Conservation (phyloP, 2,888 invertebrate species). For the Andrena camellia region DNA sequence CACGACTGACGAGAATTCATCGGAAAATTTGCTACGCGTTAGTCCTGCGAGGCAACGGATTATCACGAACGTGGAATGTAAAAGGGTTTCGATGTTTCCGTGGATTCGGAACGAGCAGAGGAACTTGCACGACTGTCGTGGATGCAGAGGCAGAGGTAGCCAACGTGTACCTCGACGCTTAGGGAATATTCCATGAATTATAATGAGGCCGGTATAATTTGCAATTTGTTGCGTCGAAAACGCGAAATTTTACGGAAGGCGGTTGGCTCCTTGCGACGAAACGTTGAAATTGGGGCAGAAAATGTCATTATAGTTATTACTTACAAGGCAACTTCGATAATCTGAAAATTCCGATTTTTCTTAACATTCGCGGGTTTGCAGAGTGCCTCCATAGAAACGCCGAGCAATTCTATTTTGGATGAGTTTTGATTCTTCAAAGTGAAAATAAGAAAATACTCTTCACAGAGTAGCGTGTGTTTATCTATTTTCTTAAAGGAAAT, state of each 20-base stretch:
- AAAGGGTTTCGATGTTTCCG: constrained; percentile 72
- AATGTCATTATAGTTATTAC: constrained; percentile 14
- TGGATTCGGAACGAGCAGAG: constrained; percentile 51
- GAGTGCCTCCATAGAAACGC: no score
- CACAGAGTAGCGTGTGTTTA: no score
- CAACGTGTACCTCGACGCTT: constrained; percentile 41
- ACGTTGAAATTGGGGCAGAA: constrained; percentile 34
- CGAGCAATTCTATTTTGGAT: no score
- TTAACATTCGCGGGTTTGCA: no score
- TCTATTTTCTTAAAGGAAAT: no score
- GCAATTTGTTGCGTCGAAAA: constrained; percentile 68
- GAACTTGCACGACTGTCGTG: constrained; percentile 39
- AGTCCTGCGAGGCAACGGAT: constrained; percentile 54
- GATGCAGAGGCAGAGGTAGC: constrained; percentile 16
- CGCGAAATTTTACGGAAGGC: constrained; percentile 37
- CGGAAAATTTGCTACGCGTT: constrained; percentile 63
- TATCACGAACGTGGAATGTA: constrained; percentile 62
- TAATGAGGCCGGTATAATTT: constrained; percentile 68
- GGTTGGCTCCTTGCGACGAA: background rate
- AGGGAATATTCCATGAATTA: constrained; percentile 70
- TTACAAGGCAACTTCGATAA: no score
- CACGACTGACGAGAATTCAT: constrained; percentile 57
- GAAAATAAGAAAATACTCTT: no score
- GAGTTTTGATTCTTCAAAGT: no score
- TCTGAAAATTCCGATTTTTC: no score